These are phyloP conservation scores for Trachelus stipa DNA, from an alignment of 2,888 invertebrate genomes.

Conservation along the genomic window DNA sequence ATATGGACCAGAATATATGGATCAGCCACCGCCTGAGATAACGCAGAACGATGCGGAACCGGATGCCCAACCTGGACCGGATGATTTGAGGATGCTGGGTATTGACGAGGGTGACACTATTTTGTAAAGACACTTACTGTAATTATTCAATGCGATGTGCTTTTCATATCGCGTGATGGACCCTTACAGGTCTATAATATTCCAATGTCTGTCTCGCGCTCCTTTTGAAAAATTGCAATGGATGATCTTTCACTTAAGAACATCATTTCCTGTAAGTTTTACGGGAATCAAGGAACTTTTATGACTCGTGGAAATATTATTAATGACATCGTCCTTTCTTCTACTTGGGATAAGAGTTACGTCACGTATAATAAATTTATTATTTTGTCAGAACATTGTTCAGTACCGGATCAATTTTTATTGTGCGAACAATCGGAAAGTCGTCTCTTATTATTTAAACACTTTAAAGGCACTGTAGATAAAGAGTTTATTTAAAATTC, in stretches of 20 bases:
- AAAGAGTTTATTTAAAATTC: neutral
- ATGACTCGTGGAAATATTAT: neutral
- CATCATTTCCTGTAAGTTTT: neutral
- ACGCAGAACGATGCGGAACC: slow-evolving; percentile 55
- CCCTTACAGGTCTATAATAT: neutral
- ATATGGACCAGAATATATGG: slow-evolving; percentile 63
- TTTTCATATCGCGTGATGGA: neutral
- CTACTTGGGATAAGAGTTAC: neutral
- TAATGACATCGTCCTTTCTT: neutral
- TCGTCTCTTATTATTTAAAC: no score
- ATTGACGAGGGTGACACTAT: slow-evolving; percentile 82
- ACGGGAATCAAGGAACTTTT: neutral
- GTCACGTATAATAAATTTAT: neutral
- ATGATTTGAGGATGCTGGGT: slow-evolving; percentile 86
- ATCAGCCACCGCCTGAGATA: slow-evolving; percentile 62
- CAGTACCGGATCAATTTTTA: neutral
- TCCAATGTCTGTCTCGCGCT: neutral
- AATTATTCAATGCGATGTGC: neutral
- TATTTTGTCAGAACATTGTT: neutral
- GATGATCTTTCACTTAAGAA: neutral
- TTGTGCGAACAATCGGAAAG: neutral
- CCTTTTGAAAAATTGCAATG: neutral
- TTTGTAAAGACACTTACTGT: slow-evolving; percentile 45
- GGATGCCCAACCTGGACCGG: slow-evolving; percentile 71
- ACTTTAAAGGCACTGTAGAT: neutral